Percentiles rank a stretch among this genome's conserved stretches.
Evolutionary conservation across 30 jellyfish, hydroid and myxozoan genomes (phyloP).

Genomic region (Aurelia aurita complex sp. Pacific): DNA sequence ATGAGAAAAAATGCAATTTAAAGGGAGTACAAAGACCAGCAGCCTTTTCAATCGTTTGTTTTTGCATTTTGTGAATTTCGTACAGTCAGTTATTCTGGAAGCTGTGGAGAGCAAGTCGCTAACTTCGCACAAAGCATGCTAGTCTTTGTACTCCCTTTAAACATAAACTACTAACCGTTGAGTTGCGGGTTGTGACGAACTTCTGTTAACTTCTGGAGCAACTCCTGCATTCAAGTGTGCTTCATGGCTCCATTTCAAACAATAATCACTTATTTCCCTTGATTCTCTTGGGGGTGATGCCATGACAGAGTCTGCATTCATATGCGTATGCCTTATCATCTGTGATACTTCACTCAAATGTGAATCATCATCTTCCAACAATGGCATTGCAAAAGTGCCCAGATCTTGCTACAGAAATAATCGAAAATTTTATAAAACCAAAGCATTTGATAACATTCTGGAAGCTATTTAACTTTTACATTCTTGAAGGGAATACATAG

Average conservation of each 20-base stretch:
- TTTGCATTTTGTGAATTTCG: too few relatives aligned
- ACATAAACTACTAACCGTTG: slow-evolving; percentile 8
- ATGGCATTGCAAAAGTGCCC: slow-evolving; percentile 78
- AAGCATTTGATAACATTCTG: too few relatives aligned
- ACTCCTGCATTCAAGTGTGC: slow-evolving; percentile 50
- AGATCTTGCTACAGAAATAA: slow-evolving; percentile 46
- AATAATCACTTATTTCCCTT: slow-evolving; percentile 55
- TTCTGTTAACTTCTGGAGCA: slow-evolving; percentile 31
- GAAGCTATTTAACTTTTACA: too few relatives aligned
- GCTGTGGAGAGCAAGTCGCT: too few relatives aligned
- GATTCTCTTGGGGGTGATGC: slow-evolving; percentile 71
- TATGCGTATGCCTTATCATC: slow-evolving; percentile 1
- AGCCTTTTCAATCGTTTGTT: too few relatives aligned
- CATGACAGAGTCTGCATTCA: slow-evolving; percentile 38
- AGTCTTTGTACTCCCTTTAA: too few relatives aligned
- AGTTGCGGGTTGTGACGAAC: slow-evolving; percentile 34
- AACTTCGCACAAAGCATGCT: too few relatives aligned
- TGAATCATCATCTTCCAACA: slow-evolving; percentile 40
- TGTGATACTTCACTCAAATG: slow-evolving; percentile 15
- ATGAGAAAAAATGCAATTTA: neutral
- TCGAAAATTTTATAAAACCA: too few relatives aligned
- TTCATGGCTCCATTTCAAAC: slow-evolving; percentile 76
- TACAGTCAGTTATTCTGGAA: too few relatives aligned
- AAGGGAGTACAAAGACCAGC: too few relatives aligned
- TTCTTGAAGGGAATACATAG: too few relatives aligned